A percentile compares a stretch with the other conserved stretches of the same genome.
These are phyloP conservation scores for Hypocryptadius cinnamomeus DNA, from an alignment of 2,113 vertebrate species.

Conservation along the genomic window DNA sequence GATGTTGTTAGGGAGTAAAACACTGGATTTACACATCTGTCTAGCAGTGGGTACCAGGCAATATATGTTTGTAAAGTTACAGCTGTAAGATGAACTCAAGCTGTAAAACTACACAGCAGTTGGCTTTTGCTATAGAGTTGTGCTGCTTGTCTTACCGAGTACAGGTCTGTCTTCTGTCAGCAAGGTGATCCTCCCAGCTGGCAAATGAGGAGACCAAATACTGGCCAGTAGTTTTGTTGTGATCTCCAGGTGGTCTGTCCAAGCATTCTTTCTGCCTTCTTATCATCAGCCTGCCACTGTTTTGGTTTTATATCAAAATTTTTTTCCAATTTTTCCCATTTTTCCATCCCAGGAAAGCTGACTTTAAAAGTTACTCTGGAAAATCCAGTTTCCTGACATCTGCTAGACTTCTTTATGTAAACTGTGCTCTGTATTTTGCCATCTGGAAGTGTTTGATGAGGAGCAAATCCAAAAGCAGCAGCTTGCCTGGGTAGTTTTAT, in stretches of 20 bases:
- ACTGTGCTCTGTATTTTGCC: conserved; percentile 12
- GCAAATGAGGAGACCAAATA: not conserved
- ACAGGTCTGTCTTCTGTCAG: not conserved
- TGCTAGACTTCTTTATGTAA: conserved; percentile 21
- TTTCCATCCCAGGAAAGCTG: not conserved
- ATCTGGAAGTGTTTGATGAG: conserved; percentile 20
- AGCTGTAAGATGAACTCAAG: not conserved
- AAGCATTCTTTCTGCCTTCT: not conserved
- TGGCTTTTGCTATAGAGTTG: not conserved
- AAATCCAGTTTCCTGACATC: conserved; percentile 11
- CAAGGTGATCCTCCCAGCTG: not conserved
- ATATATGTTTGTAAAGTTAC: not conserved
- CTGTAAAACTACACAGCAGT: not conserved
- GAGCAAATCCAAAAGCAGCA: conserved; percentile 32
- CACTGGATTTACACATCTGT: not conserved
- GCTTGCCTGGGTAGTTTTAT: conserved; percentile 1
- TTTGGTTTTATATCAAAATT: not conserved
- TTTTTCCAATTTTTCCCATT: not conserved
- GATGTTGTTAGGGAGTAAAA: not conserved
- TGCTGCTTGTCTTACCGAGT: not conserved
- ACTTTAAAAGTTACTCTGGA: not conserved
- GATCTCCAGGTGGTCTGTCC: not conserved
- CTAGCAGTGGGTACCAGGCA: not conserved
- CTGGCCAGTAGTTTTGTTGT: not conserved
- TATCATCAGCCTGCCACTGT: not conserved